Evolutionary conservation across 2,113 vertebrate species (phyloP).

Genomic region (Eidolon helvum): DNA sequence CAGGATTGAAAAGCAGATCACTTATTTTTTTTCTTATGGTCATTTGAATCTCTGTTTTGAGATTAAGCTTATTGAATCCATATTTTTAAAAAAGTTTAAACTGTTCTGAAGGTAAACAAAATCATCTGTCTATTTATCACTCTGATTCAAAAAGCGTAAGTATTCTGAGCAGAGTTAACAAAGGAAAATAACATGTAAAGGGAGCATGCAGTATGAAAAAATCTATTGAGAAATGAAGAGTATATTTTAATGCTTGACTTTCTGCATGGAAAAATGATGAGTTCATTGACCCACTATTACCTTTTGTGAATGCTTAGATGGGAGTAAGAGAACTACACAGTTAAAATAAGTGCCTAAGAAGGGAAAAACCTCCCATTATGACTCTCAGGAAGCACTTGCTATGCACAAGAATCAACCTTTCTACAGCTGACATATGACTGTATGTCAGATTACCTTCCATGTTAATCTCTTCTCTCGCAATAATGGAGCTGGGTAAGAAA

Average conservation of each 20-base stretch:
- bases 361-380: background rate
- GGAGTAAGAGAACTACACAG: background rate
- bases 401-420: background rate
- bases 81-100: slow-evolving; percentile 47
- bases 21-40: background rate
- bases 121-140: slow-evolving; percentile 1
- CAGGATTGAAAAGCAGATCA: background rate
- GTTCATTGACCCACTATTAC: background rate
- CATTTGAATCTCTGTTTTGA: background rate
- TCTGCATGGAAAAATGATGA: background rate
- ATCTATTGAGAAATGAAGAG: background rate
- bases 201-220: background rate
- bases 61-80: background rate
- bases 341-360: slow-evolving; percentile 39
- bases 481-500: background rate
- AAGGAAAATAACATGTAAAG: background rate
- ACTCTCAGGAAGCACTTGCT: background rate
- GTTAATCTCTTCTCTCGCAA: background rate
- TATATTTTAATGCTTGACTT: slow-evolving; percentile 24
- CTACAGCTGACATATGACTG: background rate
- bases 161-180: slow-evolving; percentile 18
- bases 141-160: slow-evolving; percentile 57
- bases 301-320: background rate
- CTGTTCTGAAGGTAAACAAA: slow-evolving; percentile 60
- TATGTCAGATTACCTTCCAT: background rate